Percentiles rank a stretch among this genome's conserved stretches.
Evolutionary conservation across 2,888 invertebrate species (phyloP).

Genomic region (Drosophila mimica): DNA sequence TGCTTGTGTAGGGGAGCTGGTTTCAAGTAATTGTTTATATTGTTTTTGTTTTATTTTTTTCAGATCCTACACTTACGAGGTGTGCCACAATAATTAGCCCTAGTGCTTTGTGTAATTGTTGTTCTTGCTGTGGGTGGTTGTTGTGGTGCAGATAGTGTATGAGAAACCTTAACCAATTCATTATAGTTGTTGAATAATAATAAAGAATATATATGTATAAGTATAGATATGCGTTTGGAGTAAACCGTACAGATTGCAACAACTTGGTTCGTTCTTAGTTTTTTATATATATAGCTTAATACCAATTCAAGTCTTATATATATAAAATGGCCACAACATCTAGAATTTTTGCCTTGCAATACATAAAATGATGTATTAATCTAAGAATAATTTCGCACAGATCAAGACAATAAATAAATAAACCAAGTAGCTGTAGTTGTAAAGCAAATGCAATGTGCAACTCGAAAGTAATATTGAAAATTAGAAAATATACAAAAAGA

Average conservation of each 20-base stretch:
- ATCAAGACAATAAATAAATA: constrained; percentile 47
- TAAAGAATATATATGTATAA: constrained; percentile 4
- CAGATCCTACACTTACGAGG: constrained; percentile 45
- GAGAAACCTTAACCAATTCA: constrained; percentile 45
- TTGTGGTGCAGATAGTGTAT: constrained; percentile 31
- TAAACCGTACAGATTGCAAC: constrained; percentile 47
- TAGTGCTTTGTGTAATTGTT: constrained; percentile 54
- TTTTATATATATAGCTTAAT: constrained; percentile 8
- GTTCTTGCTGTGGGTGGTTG: constrained; percentile 13
- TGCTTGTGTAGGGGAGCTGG: constrained; percentile 30
- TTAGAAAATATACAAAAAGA: constrained; percentile 12
- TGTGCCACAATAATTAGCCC: constrained; percentile 65
- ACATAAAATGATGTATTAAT: constrained; percentile 21
- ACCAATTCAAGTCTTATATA: constrained; percentile 26
- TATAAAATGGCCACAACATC: constrained; percentile 48
- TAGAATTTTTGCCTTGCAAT: constrained; percentile 40
- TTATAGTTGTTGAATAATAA: constrained; percentile 14
- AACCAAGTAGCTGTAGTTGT: constrained; percentile 60
- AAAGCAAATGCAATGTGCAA: constrained; percentile 48
- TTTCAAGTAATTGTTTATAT: constrained; percentile 20
- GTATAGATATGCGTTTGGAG: neutral
- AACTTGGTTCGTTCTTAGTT: constrained; percentile 41
- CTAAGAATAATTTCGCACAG: constrained; percentile 31
- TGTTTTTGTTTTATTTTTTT: constrained; percentile 12
- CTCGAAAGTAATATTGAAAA: constrained; percentile 29